Base-by-base conservation (phyloP, 2,888 invertebrate species). In the Cheilosia scutellata region DNA sequence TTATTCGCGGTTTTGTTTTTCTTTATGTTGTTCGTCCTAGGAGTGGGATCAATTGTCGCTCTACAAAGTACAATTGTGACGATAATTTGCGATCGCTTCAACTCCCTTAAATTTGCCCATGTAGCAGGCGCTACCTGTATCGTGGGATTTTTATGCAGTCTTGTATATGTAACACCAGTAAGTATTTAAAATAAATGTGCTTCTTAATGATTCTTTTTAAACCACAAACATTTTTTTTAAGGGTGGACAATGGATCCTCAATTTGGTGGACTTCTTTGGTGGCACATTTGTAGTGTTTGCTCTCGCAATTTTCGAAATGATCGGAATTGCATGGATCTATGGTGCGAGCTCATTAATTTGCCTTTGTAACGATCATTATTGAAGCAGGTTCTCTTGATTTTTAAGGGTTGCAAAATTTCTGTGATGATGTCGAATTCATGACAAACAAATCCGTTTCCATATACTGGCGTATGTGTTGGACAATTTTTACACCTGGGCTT, bases 391-490 rank as follows among this genome's bases (percentile, higher is more conserved):
- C 2, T 27, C n/a, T 42, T 20, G 13, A 2, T n/a, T 68, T 33
- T 37, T 37, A 37, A 94, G 95, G 95, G 3, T 88, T 95, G 42
- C 93, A 94, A 77, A 95, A 95, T 87, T 93, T 96, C 87, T 94
- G 95, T 87, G 92, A 94, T 63, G 97, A 97, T 89, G 92, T 96
- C 49, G 96, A 96, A 90, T 97, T 95, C 90, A 97, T 97, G 97
- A 91, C 96, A 88, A 94, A 95, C 27, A 93, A 93, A 20, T 94
- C 94, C 89, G 95, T 91, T 0, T 94, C 95, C 0, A 87, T 94
- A 11, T 97, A 96, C 90, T 97, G 96, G 96, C 94, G 96, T 60
- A 78, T 95, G 27, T 96, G 96, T 87, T 97, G 97, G 97, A 94
- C 94, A 0, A 70, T 96, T 44, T 92, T 96, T 65, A 96, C 96